These are phyloP conservation scores for Eretmochelys imbricata DNA, from an alignment of 2,113 vertebrate genomes.

Conservation along the genomic window DNA sequence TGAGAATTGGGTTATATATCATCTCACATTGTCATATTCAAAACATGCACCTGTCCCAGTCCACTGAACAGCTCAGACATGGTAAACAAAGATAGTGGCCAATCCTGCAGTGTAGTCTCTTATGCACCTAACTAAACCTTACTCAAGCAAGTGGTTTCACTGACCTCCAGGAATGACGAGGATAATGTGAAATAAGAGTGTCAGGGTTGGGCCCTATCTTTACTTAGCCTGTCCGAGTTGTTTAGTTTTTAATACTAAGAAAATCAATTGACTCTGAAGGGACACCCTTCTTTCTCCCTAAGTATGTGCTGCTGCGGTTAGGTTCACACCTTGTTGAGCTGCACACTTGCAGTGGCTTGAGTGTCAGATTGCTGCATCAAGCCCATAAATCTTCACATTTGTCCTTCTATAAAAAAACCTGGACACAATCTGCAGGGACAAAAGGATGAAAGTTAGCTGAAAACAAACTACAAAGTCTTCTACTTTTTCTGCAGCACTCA, in stretches of 20 bases:
- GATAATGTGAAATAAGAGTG: background rate
- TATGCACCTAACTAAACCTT: background rate
- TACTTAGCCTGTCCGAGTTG: background rate
- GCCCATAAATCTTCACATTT: background rate
- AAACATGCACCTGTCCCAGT: too few species aligned
- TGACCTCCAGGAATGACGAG: background rate
- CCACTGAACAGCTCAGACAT: accelerated
- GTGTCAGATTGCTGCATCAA: background rate
- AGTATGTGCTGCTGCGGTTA: background rate
- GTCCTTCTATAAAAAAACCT: background rate
- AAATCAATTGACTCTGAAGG: background rate
- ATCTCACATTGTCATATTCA: background rate
- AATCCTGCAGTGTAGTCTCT: background rate
- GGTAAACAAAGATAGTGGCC: background rate
- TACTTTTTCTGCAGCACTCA: background rate
- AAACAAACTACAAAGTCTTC: background rate
- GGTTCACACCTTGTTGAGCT: background rate
- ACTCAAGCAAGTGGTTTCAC: accelerated
- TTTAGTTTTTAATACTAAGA: background rate
- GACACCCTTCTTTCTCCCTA: accelerated
- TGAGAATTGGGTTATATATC: background rate
- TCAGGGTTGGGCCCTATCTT: background rate
- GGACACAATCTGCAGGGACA: background rate
- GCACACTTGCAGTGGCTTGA: background rate
- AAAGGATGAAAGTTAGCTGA: background rate